Evolutionary conservation across 64 coral and sea anemone genomes (phyloP), one percentile per base, ranked within the genome.

Genomic region (Stichodactyla mertensii): DNA sequence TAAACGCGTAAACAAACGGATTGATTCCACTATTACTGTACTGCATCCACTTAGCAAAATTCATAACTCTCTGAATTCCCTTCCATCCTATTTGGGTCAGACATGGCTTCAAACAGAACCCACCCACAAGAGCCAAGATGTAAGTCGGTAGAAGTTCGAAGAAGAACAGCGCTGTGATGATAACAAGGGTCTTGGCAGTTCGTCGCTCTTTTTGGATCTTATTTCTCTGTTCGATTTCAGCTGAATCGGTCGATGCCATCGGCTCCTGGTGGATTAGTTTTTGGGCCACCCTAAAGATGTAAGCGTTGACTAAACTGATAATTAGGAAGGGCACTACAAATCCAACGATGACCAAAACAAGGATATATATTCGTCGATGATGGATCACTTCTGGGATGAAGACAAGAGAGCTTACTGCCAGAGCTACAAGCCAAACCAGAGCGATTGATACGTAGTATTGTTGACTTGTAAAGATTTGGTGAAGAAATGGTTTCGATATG

Each of bases 41-140:
- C 79, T 95, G 93, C 93, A 95, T 87, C 90, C 93, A 95, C 53
- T 95, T 95, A 19, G 88, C 74, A 55, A 95, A 86, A 0, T 28
- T 82, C 60, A 92, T 81, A 22, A 92, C 15, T 51, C 61, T 15
- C 6, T 45, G 10, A 7, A 88, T 83, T 20, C 69, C 57, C 8
- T n/a, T 56, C 31, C 85, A 84, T 1, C 27, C 19, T 4, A 31
- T 56, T 23, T 59, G n/a, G 5, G n/a, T 51, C 5, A 85, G 22
- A 62, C 83, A 85, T 0, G 53, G 54, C 18, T 5, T 36, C 6
- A 90, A 79, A 31, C 85, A 92, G 36, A 87, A 92, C 60, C 27
- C 86, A 10, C 86, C 86, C 57, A 92, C 77, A 18, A 92, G 77
- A 24, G 78, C 90, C 6, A 78, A 36, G 12, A 82, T 26, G 52